Conservation (phyloP, 2,888 invertebrate species). For the Melolontha melolontha region DNA sequence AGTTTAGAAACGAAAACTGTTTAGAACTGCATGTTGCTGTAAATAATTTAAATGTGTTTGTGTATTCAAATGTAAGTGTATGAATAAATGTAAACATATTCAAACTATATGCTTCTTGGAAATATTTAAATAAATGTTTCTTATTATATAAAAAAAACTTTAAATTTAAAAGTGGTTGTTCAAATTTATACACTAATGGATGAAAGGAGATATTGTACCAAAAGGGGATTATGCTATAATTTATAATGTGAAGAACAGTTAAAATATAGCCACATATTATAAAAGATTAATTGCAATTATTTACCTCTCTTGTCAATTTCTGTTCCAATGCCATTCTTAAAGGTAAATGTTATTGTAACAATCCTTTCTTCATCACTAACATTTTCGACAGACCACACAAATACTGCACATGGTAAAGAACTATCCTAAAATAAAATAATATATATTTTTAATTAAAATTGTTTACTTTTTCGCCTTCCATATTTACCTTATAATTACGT, state of each 20-base stretch:
- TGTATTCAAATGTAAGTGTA: too few species aligned
- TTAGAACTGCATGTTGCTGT: conserved; percentile 71
- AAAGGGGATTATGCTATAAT: too few species aligned
- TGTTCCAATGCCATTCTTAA: conserved; percentile 86
- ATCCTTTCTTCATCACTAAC: conserved; percentile 74
- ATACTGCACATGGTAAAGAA: conserved; percentile 87
- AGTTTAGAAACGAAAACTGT: conserved; percentile 65
- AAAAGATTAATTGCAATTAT: conserved; percentile 24
- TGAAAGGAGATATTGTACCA: too few species aligned
- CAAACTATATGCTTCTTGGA: too few species aligned
- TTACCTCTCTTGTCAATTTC: conserved; percentile 68
- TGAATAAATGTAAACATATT: too few species aligned
- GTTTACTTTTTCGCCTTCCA: conserved; percentile 38
- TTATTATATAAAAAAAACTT: too few species aligned
- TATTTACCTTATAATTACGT: conserved; percentile 90
- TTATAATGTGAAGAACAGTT: too few species aligned
- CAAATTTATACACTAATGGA: too few species aligned
- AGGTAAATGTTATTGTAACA: conserved; percentile 90
- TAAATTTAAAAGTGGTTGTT: too few species aligned
- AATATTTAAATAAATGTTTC: too few species aligned
- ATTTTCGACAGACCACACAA: conserved; percentile 88
- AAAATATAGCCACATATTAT: too few species aligned
- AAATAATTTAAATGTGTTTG: conserved; percentile 46
- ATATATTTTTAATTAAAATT: too few species aligned
- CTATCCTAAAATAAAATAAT: conserved; percentile 75